These are phyloP conservation scores for Xyrichtys novacula DNA, from an alignment of 2,797 vertebrate species.

Conservation along the genomic window DNA sequence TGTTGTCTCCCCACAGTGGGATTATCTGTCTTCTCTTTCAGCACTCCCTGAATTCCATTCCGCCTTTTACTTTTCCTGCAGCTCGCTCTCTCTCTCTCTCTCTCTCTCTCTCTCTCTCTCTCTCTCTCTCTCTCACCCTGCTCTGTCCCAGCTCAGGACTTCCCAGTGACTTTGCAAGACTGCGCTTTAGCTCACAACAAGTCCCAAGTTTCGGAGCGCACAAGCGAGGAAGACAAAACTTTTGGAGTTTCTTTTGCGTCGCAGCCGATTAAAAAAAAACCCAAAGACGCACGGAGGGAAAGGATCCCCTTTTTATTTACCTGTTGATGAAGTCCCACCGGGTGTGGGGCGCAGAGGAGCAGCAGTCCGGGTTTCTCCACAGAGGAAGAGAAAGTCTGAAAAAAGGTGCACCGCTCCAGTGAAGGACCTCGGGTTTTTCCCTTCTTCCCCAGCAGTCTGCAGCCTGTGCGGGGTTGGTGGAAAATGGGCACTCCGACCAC, in stretches of 20 bases:
- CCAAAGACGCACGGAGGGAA: conserved; percentile 1
- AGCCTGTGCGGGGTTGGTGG: conserved; percentile 75
- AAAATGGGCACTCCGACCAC: conserved; percentile 82
- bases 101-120: conserved; percentile 14
- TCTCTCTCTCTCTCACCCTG: conserved; percentile 3
- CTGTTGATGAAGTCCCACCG: conserved; percentile 81
- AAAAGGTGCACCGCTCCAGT: conserved; percentile 61
- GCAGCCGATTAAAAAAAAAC: background rate
- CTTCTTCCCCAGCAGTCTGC: conserved; percentile 66
- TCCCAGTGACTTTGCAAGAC: conserved; percentile 67
- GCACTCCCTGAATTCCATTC: conserved; percentile 81
- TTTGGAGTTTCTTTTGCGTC: background rate
- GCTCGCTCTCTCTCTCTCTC: conserved; percentile 25
- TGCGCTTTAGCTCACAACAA: conserved; percentile 55
- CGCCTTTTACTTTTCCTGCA: conserved; percentile 78
- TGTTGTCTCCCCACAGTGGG: conserved; percentile 59
- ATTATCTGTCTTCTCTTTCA: conserved; percentile 69
- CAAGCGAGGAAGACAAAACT: background rate
- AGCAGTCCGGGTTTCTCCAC: conserved; percentile 52
- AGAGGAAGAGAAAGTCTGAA: conserved; percentile 59
- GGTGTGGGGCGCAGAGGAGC: conserved; percentile 70
- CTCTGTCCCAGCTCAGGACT: conserved; percentile 64
- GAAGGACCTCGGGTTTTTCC: conserved; percentile 68
- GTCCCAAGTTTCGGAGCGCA: conserved; percentile 65
- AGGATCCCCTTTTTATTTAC: conserved; percentile 34